Percentiles rank a stretch among this genome's conserved stretches.
These are phyloP conservation scores for mouse (Mus musculus) DNA, from an alignment of 2,113 vertebrate genomes.

Conservation along the genomic window GRCm39 chr8:94346001-94346500, in stretches of 20 bases:
- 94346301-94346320: neutral
- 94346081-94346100: slow-evolving; percentile 3
- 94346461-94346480: slow-evolving; percentile 47
- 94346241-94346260: neutral
- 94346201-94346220: neutral
- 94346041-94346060: slow-evolving; percentile 36
- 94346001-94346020: slow-evolving; percentile 35
- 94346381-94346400: slow-evolving; percentile 17
- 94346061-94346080: slow-evolving; percentile 32
- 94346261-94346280: neutral
- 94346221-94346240: neutral
- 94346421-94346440: slow-evolving; percentile 50
- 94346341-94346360: neutral
- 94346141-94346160: neutral
- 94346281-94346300: neutral
- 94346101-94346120: neutral
- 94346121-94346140: neutral
- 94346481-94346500: slow-evolving; percentile 25
- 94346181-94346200: neutral
- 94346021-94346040: slow-evolving; percentile 3
- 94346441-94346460: slow-evolving; percentile 71
- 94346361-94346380: slow-evolving; percentile 16
- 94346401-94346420: slow-evolving; percentile 50
- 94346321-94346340: neutral
- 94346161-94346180: slow-evolving; percentile 34